Base-by-base conservation (phyloP, 2,113 vertebrate species). In the Laticauda colubrina region DNA sequence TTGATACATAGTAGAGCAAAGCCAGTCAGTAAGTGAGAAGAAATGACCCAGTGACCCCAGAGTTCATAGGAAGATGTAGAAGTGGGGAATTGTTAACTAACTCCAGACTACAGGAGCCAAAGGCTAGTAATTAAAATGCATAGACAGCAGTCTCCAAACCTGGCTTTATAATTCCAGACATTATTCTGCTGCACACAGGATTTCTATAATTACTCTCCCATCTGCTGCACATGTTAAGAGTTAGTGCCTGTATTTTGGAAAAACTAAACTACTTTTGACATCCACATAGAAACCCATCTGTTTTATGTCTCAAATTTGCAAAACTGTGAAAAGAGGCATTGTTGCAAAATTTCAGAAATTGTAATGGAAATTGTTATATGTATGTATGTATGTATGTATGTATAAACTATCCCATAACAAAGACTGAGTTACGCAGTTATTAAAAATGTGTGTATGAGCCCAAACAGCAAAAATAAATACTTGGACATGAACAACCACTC, bases 271-370 rank as follows among this genome's bases (percentile, higher is more conserved):
- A 94, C 21, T 39, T 26, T 12, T 93, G n/a, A 59, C 14, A 90
- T 64, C 7, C 54, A 88, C 89, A 86, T 86, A 48, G 95, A 90
- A 51, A 39, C 90, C 34, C 87, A n/a, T 0, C 93, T 94, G 61
- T 93, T 89, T 86, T 89, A 51, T 2, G 54, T 0, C 21, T 4
- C 0, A 88, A 53, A 43, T 39, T 45, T 85, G 45, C 26, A 9
- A 81, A 61, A 88, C 24, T 54, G 57, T 34, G n/a, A 54, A 54
- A 61, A 61, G 29, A 59, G 48, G 11, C 15, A 87, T 15, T 55
- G 12, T 69, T 87, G 55, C 51, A 75, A 53, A 23, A 11, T 34
- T 75, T 11, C 20, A 43, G 24, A 20, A 18, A 21, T 10, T 9
- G 29, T 39, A 75, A 18, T 12, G n/a, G 7, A 29, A 45, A 45